Percentiles rank a stretch among this genome's conserved stretches.
Evolutionary conservation across 2,797 vertebrate species (phyloP).

Genomic region (Pantherophis vulpinus): DNA sequence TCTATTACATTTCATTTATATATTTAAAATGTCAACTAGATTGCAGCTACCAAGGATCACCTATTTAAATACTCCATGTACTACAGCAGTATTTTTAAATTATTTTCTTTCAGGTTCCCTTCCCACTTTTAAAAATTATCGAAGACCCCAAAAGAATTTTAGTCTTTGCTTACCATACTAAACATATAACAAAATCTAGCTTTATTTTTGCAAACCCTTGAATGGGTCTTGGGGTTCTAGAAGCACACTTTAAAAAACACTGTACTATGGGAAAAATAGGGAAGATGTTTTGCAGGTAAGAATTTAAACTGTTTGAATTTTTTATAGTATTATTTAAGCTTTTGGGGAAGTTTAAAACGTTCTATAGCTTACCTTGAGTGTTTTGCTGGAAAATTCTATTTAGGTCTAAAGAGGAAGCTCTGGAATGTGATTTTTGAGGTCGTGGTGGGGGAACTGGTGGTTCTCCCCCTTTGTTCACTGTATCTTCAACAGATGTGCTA

Average conservation of each 20-base stretch:
- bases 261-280: background rate
- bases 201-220: background rate
- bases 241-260: background rate
- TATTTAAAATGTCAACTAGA: background rate
- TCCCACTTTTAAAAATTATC: background rate
- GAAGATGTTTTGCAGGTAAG: background rate
- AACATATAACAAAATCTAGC: background rate
- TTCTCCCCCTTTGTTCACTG: conserved; percentile 90
- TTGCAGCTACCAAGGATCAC: background rate
- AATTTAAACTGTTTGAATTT: background rate
- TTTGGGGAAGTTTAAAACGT: background rate
- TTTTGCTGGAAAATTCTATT: conserved; percentile 94
- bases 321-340: background rate
- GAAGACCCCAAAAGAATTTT: background rate
- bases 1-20: background rate
- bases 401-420: conserved; percentile 95
- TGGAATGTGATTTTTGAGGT: conserved; percentile 93
- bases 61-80: background rate
- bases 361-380: conserved; percentile 73
- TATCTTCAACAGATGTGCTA: conserved; percentile 92
- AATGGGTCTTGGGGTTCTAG: background rate
- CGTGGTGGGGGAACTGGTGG: conserved; percentile 93
- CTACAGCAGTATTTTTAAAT: background rate
- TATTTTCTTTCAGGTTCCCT: background rate
- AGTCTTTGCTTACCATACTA: background rate